phyloP scores from a whole-genome alignment of 1,140 invertebrate species.

The Monomorium pharaonis region DNA sequence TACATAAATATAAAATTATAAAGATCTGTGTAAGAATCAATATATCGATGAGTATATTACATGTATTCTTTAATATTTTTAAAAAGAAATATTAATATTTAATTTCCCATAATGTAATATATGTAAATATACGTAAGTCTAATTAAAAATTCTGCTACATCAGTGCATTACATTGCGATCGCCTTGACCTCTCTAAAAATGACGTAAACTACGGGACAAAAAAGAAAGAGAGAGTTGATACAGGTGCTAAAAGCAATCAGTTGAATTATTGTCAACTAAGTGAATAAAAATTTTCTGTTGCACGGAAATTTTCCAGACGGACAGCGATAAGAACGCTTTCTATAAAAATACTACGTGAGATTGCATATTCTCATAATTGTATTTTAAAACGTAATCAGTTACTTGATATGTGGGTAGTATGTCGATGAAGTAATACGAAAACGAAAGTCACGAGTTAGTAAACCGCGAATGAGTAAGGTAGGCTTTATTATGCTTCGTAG shows the following conservation, averaged over 20 bases:
- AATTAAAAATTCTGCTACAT: neutral
- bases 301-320: neutral
- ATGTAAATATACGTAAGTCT: too few relatives aligned
- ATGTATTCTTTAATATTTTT: neutral
- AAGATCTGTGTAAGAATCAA: neutral
- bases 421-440: neutral
- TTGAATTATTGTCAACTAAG: neutral
- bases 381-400: neutral
- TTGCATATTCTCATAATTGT: neutral
- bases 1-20: neutral
- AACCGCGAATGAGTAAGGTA: neutral
- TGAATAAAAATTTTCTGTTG: neutral
- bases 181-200: constrained; percentile 5
- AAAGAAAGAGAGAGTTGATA: constrained; percentile 29
- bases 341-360: neutral
- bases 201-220: neutral
- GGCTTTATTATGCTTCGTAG: neutral
- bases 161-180: neutral
- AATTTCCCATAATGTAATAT: neutral
- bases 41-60: neutral
- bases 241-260: neutral
- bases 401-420: neutral
- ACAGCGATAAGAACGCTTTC: neutral
- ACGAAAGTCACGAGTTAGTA: neutral
- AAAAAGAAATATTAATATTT: neutral